Evolutionary conservation across 2,797 vertebrate genomes (phyloP), one percentile per base, ranked within the genome.

Genomic region (Lycodopsis pacificus): DNA sequence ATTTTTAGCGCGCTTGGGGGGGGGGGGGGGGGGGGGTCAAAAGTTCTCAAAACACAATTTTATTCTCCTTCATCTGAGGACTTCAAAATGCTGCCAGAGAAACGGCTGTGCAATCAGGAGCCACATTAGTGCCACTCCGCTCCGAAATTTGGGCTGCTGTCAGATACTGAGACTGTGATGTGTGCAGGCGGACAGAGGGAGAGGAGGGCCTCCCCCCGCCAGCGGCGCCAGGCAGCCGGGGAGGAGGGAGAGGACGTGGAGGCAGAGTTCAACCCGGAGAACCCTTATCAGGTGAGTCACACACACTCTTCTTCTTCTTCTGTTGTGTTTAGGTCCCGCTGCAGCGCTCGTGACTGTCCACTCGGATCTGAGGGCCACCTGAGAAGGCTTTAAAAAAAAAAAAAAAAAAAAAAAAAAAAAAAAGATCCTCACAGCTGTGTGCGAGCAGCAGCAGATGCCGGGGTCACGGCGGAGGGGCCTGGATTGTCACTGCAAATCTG

Each of bases 221-320:
- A 92, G 83, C 95, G 85, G 63, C 94, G 94, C 38, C 96, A 96
- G 48, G 85, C 87, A 44, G 93, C 92, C 15, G 51, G 27, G 46
- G 80, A 54, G 40, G 90, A 85, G 72, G 80, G 91, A 38, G 89
- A 90, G 76, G 89, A 89, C 19, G 89, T 84, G 53, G 95, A 91
- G 78, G 90, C 93, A 20, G 85, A 91, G 8, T 94, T 95, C 90
- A 98, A 98, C 86, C 97, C 97, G 0, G 96, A 98, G 77, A 98
- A 98, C 84, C 97, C 97, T 36, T 98, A 98, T 71, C 96, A 97
- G 0, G 97, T 98, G 94, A 94, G 97, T 96, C 92, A 91, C 79
- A 6, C 66, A 68, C 48, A 77, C 76, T n/a, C 66, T 32, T 44
- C 38, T 25, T 48, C 70, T 27, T 38, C 67, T 27, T 44, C 53